Evolutionary conservation across 2,113 vertebrate genomes (phyloP).

Genomic region (Lates calcarifer): DNA sequence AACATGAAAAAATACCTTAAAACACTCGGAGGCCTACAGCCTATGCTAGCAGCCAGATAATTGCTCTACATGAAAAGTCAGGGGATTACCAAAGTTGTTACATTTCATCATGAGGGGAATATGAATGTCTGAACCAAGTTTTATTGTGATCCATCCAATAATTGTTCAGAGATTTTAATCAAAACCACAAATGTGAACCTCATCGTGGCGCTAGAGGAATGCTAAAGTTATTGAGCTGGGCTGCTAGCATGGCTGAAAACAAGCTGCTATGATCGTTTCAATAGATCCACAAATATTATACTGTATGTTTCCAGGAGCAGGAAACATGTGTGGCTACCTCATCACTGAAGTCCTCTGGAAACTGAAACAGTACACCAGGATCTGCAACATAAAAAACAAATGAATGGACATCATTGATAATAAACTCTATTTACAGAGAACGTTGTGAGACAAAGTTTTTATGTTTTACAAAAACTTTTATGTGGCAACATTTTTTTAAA

Average conservation of each 20-base stretch:
- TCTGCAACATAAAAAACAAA: constrained; percentile 65
- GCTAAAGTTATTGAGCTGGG: neutral
- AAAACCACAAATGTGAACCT: too few species aligned
- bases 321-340: constrained; percentile 48
- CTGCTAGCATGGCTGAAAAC: neutral
- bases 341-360: constrained; percentile 80
- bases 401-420: neutral
- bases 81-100: neutral
- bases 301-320: neutral
- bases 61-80: neutral
- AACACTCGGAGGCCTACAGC: too few species aligned
- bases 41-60: neutral
- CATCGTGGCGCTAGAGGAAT: too few species aligned
- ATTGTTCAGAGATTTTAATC: too few species aligned
- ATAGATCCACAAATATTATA: neutral
- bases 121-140: neutral
- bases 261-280: neutral
- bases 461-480: neutral
- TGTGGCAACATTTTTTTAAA: neutral
- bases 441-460: neutral
- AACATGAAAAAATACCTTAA: neutral
- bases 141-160: too few species aligned
- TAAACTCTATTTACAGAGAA: neutral
- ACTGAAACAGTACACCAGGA: constrained; percentile 81
- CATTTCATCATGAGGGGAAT: neutral